Percentiles rank a stretch among this genome's conserved stretches.
Evolutionary conservation across 2,113 vertebrate species (phyloP).

Genomic region (Brachyistius frenatus): DNA sequence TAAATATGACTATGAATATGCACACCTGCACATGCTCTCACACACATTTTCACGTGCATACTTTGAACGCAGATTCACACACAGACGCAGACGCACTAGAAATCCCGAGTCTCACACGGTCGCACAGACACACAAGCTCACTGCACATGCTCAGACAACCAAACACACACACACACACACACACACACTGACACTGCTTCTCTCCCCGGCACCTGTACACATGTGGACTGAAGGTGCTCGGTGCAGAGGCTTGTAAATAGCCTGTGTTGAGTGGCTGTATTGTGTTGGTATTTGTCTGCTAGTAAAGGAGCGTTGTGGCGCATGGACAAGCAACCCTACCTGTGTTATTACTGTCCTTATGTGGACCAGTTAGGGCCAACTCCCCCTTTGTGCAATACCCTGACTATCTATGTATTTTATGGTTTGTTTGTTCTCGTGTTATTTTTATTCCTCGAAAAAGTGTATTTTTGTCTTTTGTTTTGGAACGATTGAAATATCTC

Average conservation of each 20-base stretch:
- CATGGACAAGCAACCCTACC: conserved; percentile 79
- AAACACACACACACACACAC: conserved; percentile 29
- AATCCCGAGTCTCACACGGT: conserved; percentile 7
- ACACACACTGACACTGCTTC: conserved; percentile 58
- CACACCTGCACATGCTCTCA: conserved; percentile 51
- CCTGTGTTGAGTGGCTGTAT: conserved; percentile 79
- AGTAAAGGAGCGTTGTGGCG: conserved; percentile 72
- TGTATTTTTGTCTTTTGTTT: conserved; percentile 40
- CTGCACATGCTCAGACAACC: conserved; percentile 43
- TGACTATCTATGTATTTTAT: conserved; percentile 74
- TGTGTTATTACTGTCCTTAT: conserved; percentile 77
- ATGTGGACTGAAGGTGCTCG: conserved; percentile 62
- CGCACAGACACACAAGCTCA: not conserved
- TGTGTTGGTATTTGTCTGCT: conserved; percentile 78
- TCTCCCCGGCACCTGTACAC: conserved; percentile 57
- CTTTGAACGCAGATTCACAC: not conserved
- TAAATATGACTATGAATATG: conserved; percentile 43
- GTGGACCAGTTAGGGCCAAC: conserved; percentile 79
- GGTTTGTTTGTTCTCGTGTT: conserved; percentile 59
- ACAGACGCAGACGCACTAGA: conserved; percentile 11
- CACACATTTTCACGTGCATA: conserved; percentile 13
- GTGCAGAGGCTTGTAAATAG: conserved; percentile 75
- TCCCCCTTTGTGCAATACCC: conserved; percentile 81
- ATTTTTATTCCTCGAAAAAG: conserved; percentile 42
- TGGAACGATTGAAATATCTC: conserved; percentile 54